phyloP scores from a whole-genome alignment of 2,797 vertebrate species.

The Rhynchotus rufescens region DNA sequence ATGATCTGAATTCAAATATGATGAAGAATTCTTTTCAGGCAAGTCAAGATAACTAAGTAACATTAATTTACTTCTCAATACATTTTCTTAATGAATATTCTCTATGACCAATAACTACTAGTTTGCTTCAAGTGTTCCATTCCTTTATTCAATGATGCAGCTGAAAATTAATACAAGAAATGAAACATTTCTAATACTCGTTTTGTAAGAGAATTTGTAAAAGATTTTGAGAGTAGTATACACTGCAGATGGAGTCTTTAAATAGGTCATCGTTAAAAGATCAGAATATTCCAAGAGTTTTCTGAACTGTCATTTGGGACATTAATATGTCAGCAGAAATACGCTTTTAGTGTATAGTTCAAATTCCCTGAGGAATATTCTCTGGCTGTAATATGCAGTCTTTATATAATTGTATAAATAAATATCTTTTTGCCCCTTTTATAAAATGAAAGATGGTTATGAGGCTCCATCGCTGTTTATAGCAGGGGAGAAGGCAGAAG shows the following conservation, averaged over 20 bases:
- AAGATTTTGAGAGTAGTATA: not conserved
- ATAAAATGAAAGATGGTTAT: not conserved
- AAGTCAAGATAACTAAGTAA: not conserved
- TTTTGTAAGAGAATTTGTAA: not conserved
- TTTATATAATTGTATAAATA: not conserved
- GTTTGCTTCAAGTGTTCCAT: not conserved
- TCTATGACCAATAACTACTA: not conserved
- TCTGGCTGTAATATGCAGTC: not conserved
- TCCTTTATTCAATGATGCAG: not conserved
- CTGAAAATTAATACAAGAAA: not conserved
- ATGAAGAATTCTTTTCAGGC: conserved; percentile 1
- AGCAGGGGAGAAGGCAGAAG: not conserved
- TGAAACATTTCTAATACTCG: not conserved
- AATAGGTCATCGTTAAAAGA: not conserved
- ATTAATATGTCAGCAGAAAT: not conserved
- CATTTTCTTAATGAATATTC: not conserved
- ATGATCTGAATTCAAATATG: not conserved
- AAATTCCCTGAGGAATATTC: not conserved
- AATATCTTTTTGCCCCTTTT: not conserved
- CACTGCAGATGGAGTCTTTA: conserved; percentile 3
- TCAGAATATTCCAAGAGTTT: not conserved
- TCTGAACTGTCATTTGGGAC: not conserved
- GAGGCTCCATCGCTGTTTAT: too few species aligned
- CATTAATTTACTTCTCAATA: not conserved
- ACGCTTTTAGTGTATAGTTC: not conserved